Evolutionary conservation across 1,140 invertebrate species (phyloP).

Genomic region (Papilio polytes): DNA sequence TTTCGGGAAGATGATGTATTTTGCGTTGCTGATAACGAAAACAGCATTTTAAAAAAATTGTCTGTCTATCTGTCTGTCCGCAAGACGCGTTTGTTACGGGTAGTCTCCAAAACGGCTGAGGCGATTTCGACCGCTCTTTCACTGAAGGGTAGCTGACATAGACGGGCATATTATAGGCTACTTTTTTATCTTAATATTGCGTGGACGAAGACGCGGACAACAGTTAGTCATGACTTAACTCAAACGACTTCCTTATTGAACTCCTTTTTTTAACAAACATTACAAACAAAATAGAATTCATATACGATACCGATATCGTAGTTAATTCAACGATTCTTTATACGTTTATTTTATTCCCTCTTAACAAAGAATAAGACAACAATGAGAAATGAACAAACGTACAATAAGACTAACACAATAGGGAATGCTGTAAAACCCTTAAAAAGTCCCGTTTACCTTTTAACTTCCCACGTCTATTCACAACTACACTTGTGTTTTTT

Average conservation of each 20-base stretch:
- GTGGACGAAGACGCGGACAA: too few species aligned
- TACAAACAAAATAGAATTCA: neutral
- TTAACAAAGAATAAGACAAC: constrained; percentile 27
- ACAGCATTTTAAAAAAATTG: too few species aligned
- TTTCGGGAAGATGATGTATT: too few species aligned
- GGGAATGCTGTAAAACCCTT: constrained; percentile 23
- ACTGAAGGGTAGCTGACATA: too few species aligned
- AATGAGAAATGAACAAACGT: constrained; percentile 24
- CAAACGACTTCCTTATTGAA: neutral
- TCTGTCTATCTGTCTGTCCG: too few species aligned
- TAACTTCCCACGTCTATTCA: constrained; percentile 29
- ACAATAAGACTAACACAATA: constrained; percentile 36
- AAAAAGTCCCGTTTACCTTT: constrained; percentile 33
- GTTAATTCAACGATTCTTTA: neutral
- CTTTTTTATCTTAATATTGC: too few species aligned
- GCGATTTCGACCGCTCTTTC: too few species aligned
- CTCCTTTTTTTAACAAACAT: neutral
- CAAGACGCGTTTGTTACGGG: too few species aligned
- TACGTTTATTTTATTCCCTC: neutral
- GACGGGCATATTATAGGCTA: too few species aligned
- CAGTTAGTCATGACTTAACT: too few species aligned
- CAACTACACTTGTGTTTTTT: neutral
- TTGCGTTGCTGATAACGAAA: too few species aligned
- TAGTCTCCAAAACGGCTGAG: too few species aligned
- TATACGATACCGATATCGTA: neutral